phyloP scores from a whole-genome alignment of 2,797 vertebrate species.

The Lepus oiostolus region DNA sequence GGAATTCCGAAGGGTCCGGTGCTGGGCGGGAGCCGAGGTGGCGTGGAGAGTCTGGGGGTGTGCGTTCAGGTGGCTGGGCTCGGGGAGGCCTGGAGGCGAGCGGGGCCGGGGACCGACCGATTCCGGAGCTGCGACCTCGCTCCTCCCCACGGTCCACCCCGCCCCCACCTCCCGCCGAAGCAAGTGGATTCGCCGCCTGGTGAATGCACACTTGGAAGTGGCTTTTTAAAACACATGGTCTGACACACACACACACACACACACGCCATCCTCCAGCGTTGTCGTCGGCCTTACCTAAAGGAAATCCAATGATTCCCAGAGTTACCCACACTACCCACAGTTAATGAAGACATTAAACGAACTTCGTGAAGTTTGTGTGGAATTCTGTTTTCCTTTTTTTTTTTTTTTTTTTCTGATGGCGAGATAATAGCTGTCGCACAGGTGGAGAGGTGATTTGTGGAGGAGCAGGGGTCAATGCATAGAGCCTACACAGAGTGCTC shows the following conservation, averaged over 20 bases:
- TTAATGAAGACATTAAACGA: neutral
- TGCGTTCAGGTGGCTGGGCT: neutral
- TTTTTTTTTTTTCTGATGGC: neutral
- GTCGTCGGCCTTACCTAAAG: neutral
- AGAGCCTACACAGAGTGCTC: no score
- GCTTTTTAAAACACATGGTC: constrained; percentile 70
- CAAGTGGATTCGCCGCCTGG: constrained; percentile 73
- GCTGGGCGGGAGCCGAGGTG: neutral
- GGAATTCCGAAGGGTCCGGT: neutral
- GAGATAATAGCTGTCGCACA: neutral
- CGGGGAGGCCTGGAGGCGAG: neutral
- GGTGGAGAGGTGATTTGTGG: neutral
- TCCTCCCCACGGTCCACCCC: constrained; percentile 78
- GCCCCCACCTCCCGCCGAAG: constrained; percentile 53
- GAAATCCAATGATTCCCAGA: neutral
- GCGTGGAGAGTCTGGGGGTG: neutral
- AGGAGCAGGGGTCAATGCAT: neutral
- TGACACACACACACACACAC: constrained; percentile 57
- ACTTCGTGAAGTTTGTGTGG: neutral
- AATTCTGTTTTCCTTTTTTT: neutral
- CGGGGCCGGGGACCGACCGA: neutral
- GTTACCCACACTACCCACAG: no score
- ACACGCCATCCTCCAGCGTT: neutral
- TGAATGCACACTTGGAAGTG: constrained; percentile 60
- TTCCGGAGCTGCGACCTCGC: constrained; percentile 66